Evolutionary conservation across 2,113 vertebrate species (phyloP).

Genomic region (Grallaria varia): DNA sequence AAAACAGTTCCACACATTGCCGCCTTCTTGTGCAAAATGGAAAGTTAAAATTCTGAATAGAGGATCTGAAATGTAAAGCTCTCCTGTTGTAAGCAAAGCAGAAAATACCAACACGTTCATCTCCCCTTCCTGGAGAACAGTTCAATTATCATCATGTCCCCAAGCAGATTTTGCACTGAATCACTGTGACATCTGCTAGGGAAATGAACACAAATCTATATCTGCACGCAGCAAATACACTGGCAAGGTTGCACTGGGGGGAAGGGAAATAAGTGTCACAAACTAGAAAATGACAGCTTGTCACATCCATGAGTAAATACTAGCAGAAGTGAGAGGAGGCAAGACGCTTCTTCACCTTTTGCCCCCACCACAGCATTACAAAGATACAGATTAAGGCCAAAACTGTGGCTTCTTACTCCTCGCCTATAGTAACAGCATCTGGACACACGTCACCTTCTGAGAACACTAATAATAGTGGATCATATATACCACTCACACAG

Average conservation of each 20-base stretch:
- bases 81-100: background rate
- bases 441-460: fast-evolving
- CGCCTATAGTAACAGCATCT: background rate
- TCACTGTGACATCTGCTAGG: slow-evolving; percentile 34
- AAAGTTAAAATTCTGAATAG: background rate
- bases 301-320: slow-evolving; percentile 4
- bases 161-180: slow-evolving; percentile 23
- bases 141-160: background rate
- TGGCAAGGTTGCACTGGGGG: background rate
- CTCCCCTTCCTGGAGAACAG: background rate
- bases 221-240: background rate
- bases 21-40: background rate
- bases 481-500: background rate
- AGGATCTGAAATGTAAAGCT: background rate
- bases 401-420: background rate
- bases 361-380: background rate
- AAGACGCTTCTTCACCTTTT: background rate
- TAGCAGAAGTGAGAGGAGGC: background rate
- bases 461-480: background rate
- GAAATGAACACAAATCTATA: slow-evolving; percentile 30
- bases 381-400: background rate
- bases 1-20: background rate
- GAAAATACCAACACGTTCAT: background rate
- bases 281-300: slow-evolving; percentile 29
- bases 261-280: background rate